A percentile compares a stretch with the other conserved stretches of the same genome.
Conservation (phyloP, 2,797 vertebrate species). For the Rhynchotus rufescens region DNA sequence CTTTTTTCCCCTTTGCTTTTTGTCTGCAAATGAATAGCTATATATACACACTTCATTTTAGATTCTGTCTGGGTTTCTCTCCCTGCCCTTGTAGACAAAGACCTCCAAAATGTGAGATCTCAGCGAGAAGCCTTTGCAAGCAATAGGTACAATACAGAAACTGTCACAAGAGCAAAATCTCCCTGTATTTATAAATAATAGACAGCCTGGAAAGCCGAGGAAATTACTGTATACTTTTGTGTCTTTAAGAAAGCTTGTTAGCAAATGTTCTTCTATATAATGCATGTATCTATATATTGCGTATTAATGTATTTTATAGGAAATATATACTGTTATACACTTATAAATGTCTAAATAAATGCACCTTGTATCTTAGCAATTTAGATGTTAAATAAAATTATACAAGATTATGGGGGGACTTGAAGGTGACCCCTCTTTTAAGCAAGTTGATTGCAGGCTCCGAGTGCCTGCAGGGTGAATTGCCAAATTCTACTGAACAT, state of each 20-base stretch:
- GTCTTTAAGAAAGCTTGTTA: background rate
- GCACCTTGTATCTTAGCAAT: background rate
- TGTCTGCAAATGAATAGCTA: background rate
- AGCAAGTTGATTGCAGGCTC: background rate
- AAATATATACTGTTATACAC: too few species aligned
- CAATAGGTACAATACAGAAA: background rate
- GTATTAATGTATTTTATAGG: too few species aligned
- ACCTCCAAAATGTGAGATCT: background rate
- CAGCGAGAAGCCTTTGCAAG: background rate
- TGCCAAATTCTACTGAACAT: background rate
- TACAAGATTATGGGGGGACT: background rate
- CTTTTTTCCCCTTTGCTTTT: background rate
- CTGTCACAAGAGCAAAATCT: background rate
- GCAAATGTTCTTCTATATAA: background rate
- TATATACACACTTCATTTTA: background rate
- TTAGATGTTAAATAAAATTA: background rate
- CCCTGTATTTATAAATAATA: background rate
- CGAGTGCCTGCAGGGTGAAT: background rate
- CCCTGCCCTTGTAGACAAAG: background rate
- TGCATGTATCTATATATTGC: background rate
- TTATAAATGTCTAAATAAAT: background rate
- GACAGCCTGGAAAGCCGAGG: background rate
- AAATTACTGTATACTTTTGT: background rate
- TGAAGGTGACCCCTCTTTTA: background rate
- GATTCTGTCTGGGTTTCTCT: background rate